Base-by-base conservation (phyloP, 2,888 invertebrate genomes). In the Parnassius mnemosyne region DNA sequence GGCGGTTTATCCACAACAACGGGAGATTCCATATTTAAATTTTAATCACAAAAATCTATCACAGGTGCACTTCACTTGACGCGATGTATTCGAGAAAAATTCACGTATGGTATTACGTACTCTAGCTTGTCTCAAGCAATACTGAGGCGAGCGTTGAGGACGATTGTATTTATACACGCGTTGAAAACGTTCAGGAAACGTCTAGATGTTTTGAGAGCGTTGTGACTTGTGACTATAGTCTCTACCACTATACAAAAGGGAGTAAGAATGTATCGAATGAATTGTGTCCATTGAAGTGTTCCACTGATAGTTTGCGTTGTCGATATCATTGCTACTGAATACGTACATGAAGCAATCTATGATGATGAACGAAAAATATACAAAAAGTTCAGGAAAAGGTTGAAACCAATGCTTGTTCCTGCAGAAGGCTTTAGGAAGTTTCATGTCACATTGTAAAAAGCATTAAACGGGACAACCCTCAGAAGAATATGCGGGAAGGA, bases 1-100 rank as follows among this genome's bases (percentile, higher is more conserved):
- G 92, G 91, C 72, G 93, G 92, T 77, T 91, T 92, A 84, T 93
- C 93, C 85, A 93, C 76, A 81, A 93, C 92, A 85, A 93, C 92
- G 76, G 93, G 93, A 66, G 93, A 93, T 84, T 93, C 93, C 93
- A 93, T 93, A 71, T 71, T 74, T 74, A 75, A 77, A 73, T 75
- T 69, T 68, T 77, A 80, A 77, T 76, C 84, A 62, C 86, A 81
- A 79, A 79, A 84, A 84, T 83, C 76, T 86, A 79, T 84, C 88
- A 87, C 87, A 78, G 69, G 75, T 74, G 71, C 83, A 87, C 84
- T 80, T 81, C 85, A 86, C 85, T 80, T 71, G 66, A 63, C 71
- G 72, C 79, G 74, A 77, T 71, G 74, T 68, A 69, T 73, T 71
- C 46, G 41, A 7, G 42, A 71, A 71, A 71, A 66, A 68, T 65